phyloP scores from a whole-genome alignment of 23 tunicate species.

The Trididemnum nubilum region DNA sequence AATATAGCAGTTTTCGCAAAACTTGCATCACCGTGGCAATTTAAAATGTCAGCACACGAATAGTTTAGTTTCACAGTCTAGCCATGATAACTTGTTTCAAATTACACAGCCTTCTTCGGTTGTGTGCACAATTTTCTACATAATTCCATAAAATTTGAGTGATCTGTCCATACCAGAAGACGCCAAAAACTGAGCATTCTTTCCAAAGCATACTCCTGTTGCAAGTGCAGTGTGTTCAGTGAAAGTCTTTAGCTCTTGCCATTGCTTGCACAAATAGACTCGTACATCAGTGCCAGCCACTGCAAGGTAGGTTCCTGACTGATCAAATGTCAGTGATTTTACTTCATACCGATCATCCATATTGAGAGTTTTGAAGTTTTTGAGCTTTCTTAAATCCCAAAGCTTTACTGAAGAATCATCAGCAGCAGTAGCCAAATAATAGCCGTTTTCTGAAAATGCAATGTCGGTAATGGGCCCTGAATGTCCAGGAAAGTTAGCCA shows the following conservation, averaged over 20 bases:
- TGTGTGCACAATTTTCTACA: no score
- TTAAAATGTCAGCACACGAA: no score
- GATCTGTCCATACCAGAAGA: constrained; percentile 83
- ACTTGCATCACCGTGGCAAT: no score
- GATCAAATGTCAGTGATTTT: constrained; percentile 84
- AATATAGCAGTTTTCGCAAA: no score
- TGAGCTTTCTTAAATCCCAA: constrained; percentile 96
- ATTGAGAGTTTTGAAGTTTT: constrained; percentile 90
- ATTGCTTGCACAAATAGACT: constrained; percentile 89
- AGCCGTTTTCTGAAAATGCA: constrained; percentile 97
- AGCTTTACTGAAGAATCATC: constrained; percentile 83
- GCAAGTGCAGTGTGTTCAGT: constrained; percentile 66
- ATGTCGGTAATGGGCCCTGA: constrained; percentile 92
- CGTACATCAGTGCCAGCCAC: constrained; percentile 93
- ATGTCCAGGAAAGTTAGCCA: constrained; percentile 96
- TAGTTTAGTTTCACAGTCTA: no score
- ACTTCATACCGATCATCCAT: constrained; percentile 92
- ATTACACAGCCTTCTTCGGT: no score
- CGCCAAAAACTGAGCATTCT: constrained; percentile 75
- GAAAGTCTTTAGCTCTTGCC: constrained; percentile 79
- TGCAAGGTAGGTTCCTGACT: constrained; percentile 92
- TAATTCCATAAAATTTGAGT: constrained; percentile 63
- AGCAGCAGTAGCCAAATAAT: constrained; percentile 96
- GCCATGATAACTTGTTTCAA: no score
- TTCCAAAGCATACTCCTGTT: constrained; percentile 78